Conservation (phyloP, 2,113 vertebrate genomes). For the Tylochromis polylepis region DNA sequence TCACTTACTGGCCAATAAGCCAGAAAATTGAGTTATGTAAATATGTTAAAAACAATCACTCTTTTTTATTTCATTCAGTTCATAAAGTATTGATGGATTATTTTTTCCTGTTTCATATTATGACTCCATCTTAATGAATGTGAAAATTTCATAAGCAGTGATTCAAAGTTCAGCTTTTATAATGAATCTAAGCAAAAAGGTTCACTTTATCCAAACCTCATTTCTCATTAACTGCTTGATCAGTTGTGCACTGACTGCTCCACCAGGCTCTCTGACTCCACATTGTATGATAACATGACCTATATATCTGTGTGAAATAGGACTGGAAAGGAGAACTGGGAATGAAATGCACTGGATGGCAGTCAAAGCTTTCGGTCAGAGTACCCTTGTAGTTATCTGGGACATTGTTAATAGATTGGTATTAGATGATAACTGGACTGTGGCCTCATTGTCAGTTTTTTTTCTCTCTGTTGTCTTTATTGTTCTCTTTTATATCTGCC, state of each 20-base stretch:
- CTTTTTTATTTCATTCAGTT: neutral
- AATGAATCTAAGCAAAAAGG: neutral
- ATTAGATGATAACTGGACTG: neutral
- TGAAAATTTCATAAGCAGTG: neutral
- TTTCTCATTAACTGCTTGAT: constrained; percentile 9
- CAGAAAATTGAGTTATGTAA: neutral
- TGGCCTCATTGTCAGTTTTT: neutral
- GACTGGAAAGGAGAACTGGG: constrained; percentile 47
- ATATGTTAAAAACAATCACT: neutral
- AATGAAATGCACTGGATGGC: constrained; percentile 43
- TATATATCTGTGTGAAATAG: constrained; percentile 36
- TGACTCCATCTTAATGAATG: neutral
- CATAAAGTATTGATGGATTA: neutral
- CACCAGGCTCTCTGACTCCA: constrained; percentile 10
- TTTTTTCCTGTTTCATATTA: neutral
- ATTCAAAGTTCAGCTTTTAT: neutral
- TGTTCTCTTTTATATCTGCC: neutral
- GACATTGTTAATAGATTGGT: constrained; percentile 37
- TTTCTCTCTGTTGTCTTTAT: neutral
- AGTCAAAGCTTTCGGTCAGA: constrained; percentile 40
- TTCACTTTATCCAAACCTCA: neutral
- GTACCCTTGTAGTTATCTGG: constrained; percentile 47
- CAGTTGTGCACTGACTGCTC: neutral
- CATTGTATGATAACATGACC: constrained; percentile 42
- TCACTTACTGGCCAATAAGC: neutral